These are phyloP conservation scores for human (Homo sapiens) DNA, from an alignment of 2,113 vertebrate genomes.

Conservation along the genomic window GRCh38 chr5:36347001-36347500, in stretches of 20 bases:
- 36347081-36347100: constrained; percentile 74
- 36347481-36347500: neutral
- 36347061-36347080: neutral
- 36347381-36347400: neutral
- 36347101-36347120: constrained; percentile 54
- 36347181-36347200: constrained; percentile 44
- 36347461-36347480: neutral
- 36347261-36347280: neutral
- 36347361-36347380: neutral
- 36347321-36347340: neutral
- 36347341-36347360: neutral
- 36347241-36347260: neutral
- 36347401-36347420: neutral
- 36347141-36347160: neutral
- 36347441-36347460: neutral
- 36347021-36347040: constrained; percentile 31
- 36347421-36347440: neutral
- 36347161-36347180: constrained; percentile 45
- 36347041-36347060: constrained; percentile 25
- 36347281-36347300: neutral
- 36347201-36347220: constrained; percentile 6
- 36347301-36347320: neutral
- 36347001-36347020: neutral
- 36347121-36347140: constrained; percentile 68
- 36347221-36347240: neutral